These are phyloP conservation scores for Furcula furcula DNA, from an alignment of 2,888 invertebrate genomes.

Conservation along the genomic window DNA sequence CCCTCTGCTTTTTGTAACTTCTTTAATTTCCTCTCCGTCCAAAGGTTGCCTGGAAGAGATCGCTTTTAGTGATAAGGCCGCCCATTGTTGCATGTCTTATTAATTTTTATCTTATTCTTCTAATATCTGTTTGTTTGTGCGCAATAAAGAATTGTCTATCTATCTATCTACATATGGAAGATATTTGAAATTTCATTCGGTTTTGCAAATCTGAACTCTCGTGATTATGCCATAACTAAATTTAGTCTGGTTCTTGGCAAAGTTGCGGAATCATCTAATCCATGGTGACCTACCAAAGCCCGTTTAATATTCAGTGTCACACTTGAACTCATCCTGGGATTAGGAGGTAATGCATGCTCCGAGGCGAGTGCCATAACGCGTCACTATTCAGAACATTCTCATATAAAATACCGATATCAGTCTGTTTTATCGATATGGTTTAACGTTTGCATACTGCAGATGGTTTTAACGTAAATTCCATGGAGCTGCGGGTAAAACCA, in stretches of 20 bases:
- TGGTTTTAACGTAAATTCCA: too few species aligned
- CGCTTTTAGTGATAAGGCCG: too few species aligned
- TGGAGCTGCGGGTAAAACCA: too few species aligned
- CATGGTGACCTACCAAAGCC: slow-evolving; percentile 56
- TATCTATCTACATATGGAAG: too few species aligned
- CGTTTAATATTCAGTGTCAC: slow-evolving; percentile 70
- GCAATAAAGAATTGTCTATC: too few species aligned
- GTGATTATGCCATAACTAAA: slow-evolving; percentile 56
- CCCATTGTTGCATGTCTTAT: too few species aligned
- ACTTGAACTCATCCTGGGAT: slow-evolving; percentile 62
- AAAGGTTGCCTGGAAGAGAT: too few species aligned
- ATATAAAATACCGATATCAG: neutral
- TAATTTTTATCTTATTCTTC: too few species aligned
- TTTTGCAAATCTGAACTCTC: slow-evolving; percentile 34
- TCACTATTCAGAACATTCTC: neutral
- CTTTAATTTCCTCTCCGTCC: too few species aligned
- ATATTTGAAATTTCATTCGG: too few species aligned
- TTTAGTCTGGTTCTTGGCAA: slow-evolving; percentile 48
- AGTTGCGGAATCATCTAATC: slow-evolving; percentile 60
- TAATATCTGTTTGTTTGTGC: too few species aligned
- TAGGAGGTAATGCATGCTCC: slow-evolving; percentile 39
- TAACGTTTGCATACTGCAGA: neutral
- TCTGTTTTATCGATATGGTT: neutral
- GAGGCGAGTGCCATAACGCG: neutral
- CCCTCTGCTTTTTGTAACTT: too few species aligned